Base-by-base conservation (phyloP, 2,888 invertebrate species). In the Disparrhopalites patrizii region DNA sequence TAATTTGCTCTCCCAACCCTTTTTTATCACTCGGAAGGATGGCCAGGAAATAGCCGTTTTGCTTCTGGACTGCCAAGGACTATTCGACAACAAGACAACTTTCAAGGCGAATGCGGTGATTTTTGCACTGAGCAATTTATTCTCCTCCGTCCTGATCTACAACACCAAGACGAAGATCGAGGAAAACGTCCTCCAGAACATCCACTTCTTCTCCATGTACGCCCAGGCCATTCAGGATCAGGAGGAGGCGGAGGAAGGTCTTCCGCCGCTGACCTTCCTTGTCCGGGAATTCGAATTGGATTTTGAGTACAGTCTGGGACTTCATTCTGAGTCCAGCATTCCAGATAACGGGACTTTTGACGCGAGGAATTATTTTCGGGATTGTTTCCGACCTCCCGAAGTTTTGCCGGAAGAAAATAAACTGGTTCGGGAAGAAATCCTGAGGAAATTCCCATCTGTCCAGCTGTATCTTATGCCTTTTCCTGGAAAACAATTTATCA, bases 1-100 rank as follows among this genome's bases (percentile, higher is more conserved):
- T 27, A 77, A 78, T 73, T 66, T 79, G 50, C 79, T 78, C 78
- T 78, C 78, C 3, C 77, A 78, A 68, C 78, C 78, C 23, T 78
- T 78, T 43, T 71, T 77, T 70, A 75, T 77, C 65, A 76, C 77
- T 56, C 72, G 69, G 5, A 70, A 71, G 25, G 38, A 20, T 8
- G 28, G 27, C 7, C 25, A 63, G 27, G 3, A 23, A 47, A 3
- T 47, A 23, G 47, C 47, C 10, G 23, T 47, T 8, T 23, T 47
- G 13, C 47, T 47, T 23, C 47, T 67, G 62, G 67, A 67, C 18
- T 62, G 62, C n/a, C 62, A 67, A 50, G 67, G 67, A 0, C 27
- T 51, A 1, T 62, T 56, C 20, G 62, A 62, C n/a, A 57, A 62
- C 8, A 43, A 63, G 36, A 62, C 61, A 15, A 62, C 62, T 7